These are phyloP conservation scores for Uropetala carovei DNA, from an alignment of 2,888 invertebrate genomes.

Conservation along the genomic window DNA sequence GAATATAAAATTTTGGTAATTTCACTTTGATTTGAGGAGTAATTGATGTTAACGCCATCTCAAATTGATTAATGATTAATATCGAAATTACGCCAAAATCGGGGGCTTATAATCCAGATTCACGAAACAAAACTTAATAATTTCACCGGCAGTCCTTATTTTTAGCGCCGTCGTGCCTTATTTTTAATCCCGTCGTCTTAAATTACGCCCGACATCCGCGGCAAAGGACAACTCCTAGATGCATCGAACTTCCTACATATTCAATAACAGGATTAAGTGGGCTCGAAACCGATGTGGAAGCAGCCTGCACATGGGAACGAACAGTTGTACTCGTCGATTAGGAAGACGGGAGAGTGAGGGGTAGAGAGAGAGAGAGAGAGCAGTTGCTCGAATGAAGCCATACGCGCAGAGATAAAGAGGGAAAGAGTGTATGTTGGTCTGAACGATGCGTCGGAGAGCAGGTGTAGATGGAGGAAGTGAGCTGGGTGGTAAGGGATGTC, in stretches of 20 bases:
- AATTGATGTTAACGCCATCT: too few relatives aligned
- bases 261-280: background rate
- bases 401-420: background rate
- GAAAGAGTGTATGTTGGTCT: background rate
- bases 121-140: too few relatives aligned
- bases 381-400: slow-evolving; percentile 32
- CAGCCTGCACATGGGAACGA: slow-evolving; percentile 7
- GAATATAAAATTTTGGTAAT: too few relatives aligned
- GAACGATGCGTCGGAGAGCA: slow-evolving; percentile 16
- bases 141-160: too few relatives aligned
- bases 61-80: too few relatives aligned
- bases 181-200: background rate
- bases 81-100: too few relatives aligned
- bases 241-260: background rate
- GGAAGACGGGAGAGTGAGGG: background rate
- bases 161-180: background rate
- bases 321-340: slow-evolving; percentile 26
- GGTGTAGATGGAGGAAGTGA: slow-evolving; percentile 20
- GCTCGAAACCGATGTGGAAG: background rate
- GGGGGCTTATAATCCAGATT: too few relatives aligned
- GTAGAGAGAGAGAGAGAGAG: background rate
- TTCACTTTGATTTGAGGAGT: too few relatives aligned
- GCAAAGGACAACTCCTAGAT: background rate
- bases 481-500: slow-evolving; percentile 10
- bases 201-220: background rate